Conservation (phyloP, 2,888 invertebrate species). For the Plebejus anna region DNA sequence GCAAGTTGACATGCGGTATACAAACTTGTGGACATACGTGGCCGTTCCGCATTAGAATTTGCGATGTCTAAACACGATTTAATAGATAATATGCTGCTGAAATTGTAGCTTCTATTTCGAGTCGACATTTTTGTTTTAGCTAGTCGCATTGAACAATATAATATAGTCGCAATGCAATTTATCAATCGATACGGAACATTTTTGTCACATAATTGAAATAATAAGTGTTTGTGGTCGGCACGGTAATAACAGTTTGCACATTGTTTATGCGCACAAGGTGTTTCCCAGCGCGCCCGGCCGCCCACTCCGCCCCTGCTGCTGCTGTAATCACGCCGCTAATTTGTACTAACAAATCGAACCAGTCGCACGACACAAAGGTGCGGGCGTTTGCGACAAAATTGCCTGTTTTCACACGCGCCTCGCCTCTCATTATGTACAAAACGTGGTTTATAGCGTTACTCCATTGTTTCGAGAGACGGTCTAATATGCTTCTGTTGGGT, state of each 20-base stretch:
- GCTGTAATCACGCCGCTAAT: constrained; percentile 38
- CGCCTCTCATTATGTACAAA: constrained; percentile 58
- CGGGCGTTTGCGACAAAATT: constrained; percentile 54
- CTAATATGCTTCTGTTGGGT: not conserved
- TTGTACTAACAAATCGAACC: constrained; percentile 41
- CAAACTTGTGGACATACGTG: constrained; percentile 40
- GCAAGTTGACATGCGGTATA: constrained; percentile 38
- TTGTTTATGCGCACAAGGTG: constrained; percentile 29
- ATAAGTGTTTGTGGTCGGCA: constrained; percentile 24
- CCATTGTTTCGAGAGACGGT: constrained; percentile 43
- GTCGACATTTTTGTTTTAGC: not conserved
- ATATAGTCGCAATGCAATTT: not conserved
- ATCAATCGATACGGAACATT: not conserved
- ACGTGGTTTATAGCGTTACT: constrained; percentile 44
- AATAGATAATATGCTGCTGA: constrained; percentile 10
- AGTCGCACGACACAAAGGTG: constrained; percentile 34
- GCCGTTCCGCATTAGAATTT: constrained; percentile 21
- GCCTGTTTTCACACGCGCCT: constrained; percentile 63
- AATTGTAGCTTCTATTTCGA: not conserved
- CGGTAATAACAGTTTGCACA: constrained; percentile 29
- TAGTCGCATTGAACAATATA: not conserved
- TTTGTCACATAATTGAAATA: constrained; percentile 13
- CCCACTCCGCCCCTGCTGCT: constrained; percentile 35
- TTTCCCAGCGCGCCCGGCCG: constrained; percentile 26
- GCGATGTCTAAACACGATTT: constrained; percentile 10